Base-by-base conservation (phyloP, 2,113 vertebrate genomes). In the Heptranchias perlo region DNA sequence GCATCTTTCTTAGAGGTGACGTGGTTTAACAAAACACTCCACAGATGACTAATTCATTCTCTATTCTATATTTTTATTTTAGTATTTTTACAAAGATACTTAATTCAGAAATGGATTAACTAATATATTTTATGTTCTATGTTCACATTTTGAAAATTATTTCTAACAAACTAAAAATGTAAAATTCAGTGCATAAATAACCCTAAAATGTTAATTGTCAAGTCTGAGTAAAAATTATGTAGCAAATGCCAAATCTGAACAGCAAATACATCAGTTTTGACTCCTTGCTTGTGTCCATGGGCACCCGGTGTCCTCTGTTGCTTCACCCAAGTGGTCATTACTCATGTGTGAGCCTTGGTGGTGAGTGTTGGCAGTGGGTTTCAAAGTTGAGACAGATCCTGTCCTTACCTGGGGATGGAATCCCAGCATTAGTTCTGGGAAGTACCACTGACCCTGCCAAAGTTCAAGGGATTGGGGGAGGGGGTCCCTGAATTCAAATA, bases 31-130 rank as follows among this genome's bases (percentile, higher is more conserved):
- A 89, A 39, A 67, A 69, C 47, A 31, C 44, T 49, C 44, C 44
- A 69, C 47, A 52, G 25, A 73, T 95, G 94, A 95, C 65, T 94
- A 67, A 94, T 94, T 94, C 62, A 94, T 65, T 94, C 62, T 44
- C 31, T 11, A 44, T 65, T 65, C 39, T 62, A 14, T 65, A 94
- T 94, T 64, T 39, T 65, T 31, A 31, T 21, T 94, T 94, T 47
- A 14, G 10, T 31, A 44, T 28, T 94, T 67, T 67, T 67, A 67
- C 39, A 94, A 94, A 67, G 13, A 52, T n/a, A 64, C 58, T n/a
- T 35, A 93, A 39, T 62, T 93, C 58, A 93, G 89, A n/a, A 39
- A 93, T 82, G 18, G 5, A 82, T 64, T 39, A 61, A 62, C 54
- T n/a, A 39, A 92, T 92, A n/a, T 62, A 8, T 3, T 39, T 52